phyloP scores from a whole-genome alignment of 1,140 invertebrate genomes.

The Anoplolepis gracilipes region DNA sequence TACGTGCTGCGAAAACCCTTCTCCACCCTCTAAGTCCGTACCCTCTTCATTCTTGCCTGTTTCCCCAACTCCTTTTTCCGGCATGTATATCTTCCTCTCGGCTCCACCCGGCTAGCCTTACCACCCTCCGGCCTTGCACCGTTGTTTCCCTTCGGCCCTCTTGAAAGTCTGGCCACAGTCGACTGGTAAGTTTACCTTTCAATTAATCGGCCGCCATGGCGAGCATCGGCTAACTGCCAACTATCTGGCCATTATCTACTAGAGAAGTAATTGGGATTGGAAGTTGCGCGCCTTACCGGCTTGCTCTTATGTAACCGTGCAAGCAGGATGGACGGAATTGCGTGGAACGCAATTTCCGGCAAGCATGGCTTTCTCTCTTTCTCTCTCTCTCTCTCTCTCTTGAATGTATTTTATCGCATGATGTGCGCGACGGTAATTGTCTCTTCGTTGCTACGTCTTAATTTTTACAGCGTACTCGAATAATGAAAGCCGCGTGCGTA shows the following conservation, averaged over 20 bases:
- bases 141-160: slow-evolving; percentile 63
- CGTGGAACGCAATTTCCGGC: slow-evolving; percentile 44
- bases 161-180: slow-evolving; percentile 79
- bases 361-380: neutral
- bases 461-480: slow-evolving; percentile 35
- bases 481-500: slow-evolving; percentile 26
- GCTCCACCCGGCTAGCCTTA: slow-evolving; percentile 40
- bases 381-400: no score
- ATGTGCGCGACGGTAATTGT: slow-evolving; percentile 9
- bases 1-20: slow-evolving; percentile 48
- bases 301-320: slow-evolving; percentile 42
- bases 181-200: slow-evolving; percentile 83
- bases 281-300: slow-evolving; percentile 69
- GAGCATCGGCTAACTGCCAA: slow-evolving; percentile 78
- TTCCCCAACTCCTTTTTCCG: slow-evolving; percentile 65
- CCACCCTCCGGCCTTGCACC: slow-evolving; percentile 9
- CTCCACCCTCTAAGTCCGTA: neutral
- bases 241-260: slow-evolving; percentile 82
- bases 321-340: slow-evolving; percentile 33
- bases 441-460: slow-evolving; percentile 26
- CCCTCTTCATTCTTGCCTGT: slow-evolving; percentile 36
- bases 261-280: slow-evolving; percentile 82
- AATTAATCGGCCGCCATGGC: slow-evolving; percentile 81
- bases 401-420: slow-evolving; percentile 7
- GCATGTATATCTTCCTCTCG: slow-evolving; percentile 64